Evolutionary conservation across 2,113 vertebrate species (phyloP).

Genomic region (Isurus oxyrinchus): DNA sequence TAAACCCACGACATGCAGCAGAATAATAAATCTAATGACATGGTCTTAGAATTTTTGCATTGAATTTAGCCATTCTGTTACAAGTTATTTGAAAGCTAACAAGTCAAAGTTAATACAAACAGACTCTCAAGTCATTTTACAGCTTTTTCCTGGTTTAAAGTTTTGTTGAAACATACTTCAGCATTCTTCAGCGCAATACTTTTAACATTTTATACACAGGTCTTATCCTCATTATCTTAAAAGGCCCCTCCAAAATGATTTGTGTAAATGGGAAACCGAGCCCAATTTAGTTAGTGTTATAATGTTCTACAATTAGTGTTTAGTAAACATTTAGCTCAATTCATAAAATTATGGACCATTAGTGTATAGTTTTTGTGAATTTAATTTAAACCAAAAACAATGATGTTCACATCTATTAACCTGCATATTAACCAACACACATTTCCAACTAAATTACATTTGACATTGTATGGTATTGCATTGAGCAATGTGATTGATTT

Average conservation of each 20-base stretch:
- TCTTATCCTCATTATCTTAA: neutral
- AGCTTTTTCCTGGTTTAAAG: constrained; percentile 11
- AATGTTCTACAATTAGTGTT: neutral
- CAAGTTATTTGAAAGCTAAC: constrained; percentile 21
- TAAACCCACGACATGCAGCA: constrained; percentile 2
- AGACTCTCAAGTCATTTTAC: neutral
- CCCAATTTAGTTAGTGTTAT: neutral
- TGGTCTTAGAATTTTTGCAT: neutral
- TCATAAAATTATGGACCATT: neutral
- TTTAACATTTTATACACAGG: neutral
- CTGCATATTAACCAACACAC: neutral
- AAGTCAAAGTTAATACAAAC: neutral
- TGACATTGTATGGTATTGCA: neutral
- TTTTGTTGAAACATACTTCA: constrained; percentile 15
- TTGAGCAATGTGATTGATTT: neutral
- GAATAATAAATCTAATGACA: constrained; percentile 15
- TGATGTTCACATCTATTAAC: neutral
- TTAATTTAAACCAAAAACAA: neutral
- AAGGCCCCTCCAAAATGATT: neutral
- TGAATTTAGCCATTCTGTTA: constrained; percentile 11
- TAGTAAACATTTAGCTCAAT: neutral
- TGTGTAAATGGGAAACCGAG: constrained; percentile 4
- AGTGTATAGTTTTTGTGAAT: neutral
- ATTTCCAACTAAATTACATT: constrained; percentile 17
- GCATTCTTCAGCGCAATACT: neutral